These are phyloP conservation scores for Scolanthus callimorphus DNA, from an alignment of 92 coral and sea anemone genomes.

Conservation along the genomic window DNA sequence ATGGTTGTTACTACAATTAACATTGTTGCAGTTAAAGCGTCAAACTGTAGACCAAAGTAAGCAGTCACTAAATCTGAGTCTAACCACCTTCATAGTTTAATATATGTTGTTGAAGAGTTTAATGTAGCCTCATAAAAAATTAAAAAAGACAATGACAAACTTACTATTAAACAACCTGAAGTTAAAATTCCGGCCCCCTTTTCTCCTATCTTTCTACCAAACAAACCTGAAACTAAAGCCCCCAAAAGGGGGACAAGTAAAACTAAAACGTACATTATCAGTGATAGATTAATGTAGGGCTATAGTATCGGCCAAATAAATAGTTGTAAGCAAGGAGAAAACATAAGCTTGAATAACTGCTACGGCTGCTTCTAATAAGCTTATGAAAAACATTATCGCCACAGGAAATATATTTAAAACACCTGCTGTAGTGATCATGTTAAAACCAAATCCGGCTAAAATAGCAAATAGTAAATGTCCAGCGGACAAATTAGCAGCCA, in stretches of 20 bases:
- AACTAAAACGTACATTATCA: conserved; percentile 60
- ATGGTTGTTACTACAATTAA: conserved; percentile 59
- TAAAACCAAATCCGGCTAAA: conserved; percentile 81
- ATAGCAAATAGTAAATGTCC: conserved; percentile 85
- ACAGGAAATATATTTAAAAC: conserved; percentile 52
- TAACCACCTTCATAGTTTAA: conserved; percentile 71
- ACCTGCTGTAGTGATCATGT: conserved; percentile 59
- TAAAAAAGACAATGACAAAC: conserved; percentile 72
- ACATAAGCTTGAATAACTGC: conserved; percentile 88
- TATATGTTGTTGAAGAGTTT: conserved; percentile 64
- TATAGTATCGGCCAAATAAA: conserved; percentile 70
- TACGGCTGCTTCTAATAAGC: conserved; percentile 80
- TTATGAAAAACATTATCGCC: conserved; percentile 80
- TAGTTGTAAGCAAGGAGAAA: conserved; percentile 62
- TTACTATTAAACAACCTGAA: conserved; percentile 75
- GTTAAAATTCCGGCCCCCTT: conserved; percentile 81
- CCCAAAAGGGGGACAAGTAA: conserved; percentile 75
- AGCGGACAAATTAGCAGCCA: conserved; percentile 86
- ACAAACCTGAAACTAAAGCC: conserved; percentile 70
- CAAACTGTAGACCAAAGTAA: conserved; percentile 77
- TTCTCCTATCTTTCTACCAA: conserved; percentile 80
- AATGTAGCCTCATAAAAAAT: conserved; percentile 76
- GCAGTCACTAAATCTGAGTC: conserved; percentile 75
- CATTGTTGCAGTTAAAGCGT: conserved; percentile 70
- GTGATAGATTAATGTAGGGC: conserved; percentile 38